Conservation (phyloP, 1,140 invertebrate genomes). For the Ips nitidus region DNA sequence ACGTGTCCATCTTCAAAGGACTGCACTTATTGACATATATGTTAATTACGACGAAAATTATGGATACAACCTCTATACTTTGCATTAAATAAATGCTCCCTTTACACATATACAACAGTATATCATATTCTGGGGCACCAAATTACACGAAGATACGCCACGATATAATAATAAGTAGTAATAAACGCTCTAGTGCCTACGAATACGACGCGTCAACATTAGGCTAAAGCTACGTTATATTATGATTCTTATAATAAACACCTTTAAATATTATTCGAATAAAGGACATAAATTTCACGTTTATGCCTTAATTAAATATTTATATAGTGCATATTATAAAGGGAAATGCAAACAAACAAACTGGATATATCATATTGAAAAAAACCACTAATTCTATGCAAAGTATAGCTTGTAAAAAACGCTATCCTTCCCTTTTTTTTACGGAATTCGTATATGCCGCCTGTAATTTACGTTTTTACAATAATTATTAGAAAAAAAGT, state of each 20-base stretch:
- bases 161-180: slow-evolving; percentile 21
- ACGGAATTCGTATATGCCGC: slow-evolving; percentile 17
- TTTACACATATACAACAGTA: slow-evolving; percentile 45
- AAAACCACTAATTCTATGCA: slow-evolving; percentile 87
- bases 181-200: slow-evolving; percentile 38
- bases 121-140: slow-evolving; percentile 43
- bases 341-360: slow-evolving; percentile 28
- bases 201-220: slow-evolving; percentile 14
- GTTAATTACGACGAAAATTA: slow-evolving; percentile 46
- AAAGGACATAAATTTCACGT: slow-evolving; percentile 26
- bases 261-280: slow-evolving; percentile 39
- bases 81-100: slow-evolving; percentile 81
- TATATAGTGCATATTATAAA: slow-evolving; percentile 38
- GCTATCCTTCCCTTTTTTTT: slow-evolving; percentile 45
- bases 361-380: slow-evolving; percentile 57
- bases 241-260: slow-evolving; percentile 39
- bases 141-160: slow-evolving; percentile 18
- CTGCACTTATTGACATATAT: slow-evolving; percentile 52
- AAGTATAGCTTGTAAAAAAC: slow-evolving; percentile 77
- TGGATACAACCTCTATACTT: slow-evolving; percentile 82
- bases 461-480: slow-evolving; percentile 14
- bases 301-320: slow-evolving; percentile 36
- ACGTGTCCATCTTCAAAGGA: background rate
- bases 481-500: no score
- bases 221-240: slow-evolving; percentile 44